Base-by-base conservation (phyloP, 2,888 invertebrate species). In the Anthrax anthrax region DNA sequence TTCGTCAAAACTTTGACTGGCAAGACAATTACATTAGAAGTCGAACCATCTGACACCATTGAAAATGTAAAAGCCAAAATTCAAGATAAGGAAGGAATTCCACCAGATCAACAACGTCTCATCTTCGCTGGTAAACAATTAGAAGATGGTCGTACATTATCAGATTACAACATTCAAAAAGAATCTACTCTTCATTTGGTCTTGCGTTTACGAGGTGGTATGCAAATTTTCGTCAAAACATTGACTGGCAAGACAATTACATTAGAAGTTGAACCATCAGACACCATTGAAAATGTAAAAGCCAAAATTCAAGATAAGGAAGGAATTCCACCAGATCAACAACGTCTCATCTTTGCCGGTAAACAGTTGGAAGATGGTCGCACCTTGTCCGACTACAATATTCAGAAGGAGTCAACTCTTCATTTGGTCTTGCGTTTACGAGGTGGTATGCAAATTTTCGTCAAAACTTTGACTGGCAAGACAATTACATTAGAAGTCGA, bases 161-260 rank as follows among this genome's bases (percentile, higher is more conserved):
- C 56, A 0, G 56, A 56, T 29, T 56, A 56, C 44, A 55, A 55
- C 44, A 55, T 54, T 42, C 54, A 55, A 16, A 55, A 55, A 39
- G 54, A 55, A 39, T 55, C 54, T 0, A 55, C 54, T 9, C 51
- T 54, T 10, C 55, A 54, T 6, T 52, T 54, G 48, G 53, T 55
- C 6, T 46, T 55, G 2, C 55, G 54, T 52, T 51, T 54, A 1
- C 53, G 55, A 18, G 53, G 53, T 37, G 53, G 52, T 49, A 92
- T 92, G 92, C 94, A 96, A 81, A 95, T 96, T 70, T 96, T 91
- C 70, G 91, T 91, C 51, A 92, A 92, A 71, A 91, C 90, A 65
- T 77, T 91, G 50, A 90, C 90, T 68, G 91, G 90, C 61, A 91
- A 91, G 76, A 91, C 91, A 73, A 90, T 91, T 74, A 88, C 89